phyloP scores from a whole-genome alignment of 1,140 invertebrate genomes.

The Drosophila parabipectinata region DNA sequence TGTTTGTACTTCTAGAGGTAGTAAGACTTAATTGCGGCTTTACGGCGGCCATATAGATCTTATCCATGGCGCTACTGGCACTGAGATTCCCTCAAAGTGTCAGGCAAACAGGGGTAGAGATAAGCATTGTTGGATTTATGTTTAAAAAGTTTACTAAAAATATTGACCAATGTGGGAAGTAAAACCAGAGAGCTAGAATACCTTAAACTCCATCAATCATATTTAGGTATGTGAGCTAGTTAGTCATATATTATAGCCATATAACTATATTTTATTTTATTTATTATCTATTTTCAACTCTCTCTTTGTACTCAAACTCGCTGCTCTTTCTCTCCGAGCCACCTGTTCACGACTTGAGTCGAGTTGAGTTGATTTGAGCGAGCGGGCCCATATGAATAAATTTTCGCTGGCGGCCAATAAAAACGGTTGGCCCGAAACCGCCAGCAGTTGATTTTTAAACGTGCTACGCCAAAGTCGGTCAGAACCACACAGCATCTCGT shows the following conservation, averaged over 20 bases:
- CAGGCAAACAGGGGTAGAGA: slow-evolving; percentile 21
- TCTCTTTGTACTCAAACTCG: neutral
- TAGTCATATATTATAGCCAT: neutral
- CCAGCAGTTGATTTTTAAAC: slow-evolving; percentile 61
- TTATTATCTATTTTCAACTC: neutral
- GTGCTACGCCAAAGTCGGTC: slow-evolving; percentile 48
- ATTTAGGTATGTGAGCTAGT: too few relatives aligned
- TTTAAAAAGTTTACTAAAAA: slow-evolving; percentile 2
- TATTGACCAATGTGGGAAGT: neutral
- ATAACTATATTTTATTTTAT: slow-evolving; percentile 17
- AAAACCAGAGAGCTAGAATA: too few relatives aligned
- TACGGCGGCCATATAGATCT: slow-evolving; percentile 17
- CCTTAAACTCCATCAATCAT: too few relatives aligned
- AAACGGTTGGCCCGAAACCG: slow-evolving; percentile 48
- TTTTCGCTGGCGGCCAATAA: slow-evolving; percentile 56
- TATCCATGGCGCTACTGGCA: slow-evolving; percentile 15
- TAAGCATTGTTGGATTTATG: neutral
- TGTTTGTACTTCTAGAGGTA: slow-evolving; percentile 10
- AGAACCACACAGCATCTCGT: slow-evolving; percentile 15
- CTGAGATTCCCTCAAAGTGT: slow-evolving; percentile 11
- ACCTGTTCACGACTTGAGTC: slow-evolving; percentile 34
- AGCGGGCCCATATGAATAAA: slow-evolving; percentile 33
- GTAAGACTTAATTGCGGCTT: slow-evolving; percentile 21
- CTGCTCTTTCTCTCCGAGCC: slow-evolving; percentile 14
- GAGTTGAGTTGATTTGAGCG: slow-evolving; percentile 51